Evolutionary conservation across 2,113 vertebrate species (phyloP), one percentile per base, ranked within the genome.

Genomic region (Odontesthes bonariensis): DNA sequence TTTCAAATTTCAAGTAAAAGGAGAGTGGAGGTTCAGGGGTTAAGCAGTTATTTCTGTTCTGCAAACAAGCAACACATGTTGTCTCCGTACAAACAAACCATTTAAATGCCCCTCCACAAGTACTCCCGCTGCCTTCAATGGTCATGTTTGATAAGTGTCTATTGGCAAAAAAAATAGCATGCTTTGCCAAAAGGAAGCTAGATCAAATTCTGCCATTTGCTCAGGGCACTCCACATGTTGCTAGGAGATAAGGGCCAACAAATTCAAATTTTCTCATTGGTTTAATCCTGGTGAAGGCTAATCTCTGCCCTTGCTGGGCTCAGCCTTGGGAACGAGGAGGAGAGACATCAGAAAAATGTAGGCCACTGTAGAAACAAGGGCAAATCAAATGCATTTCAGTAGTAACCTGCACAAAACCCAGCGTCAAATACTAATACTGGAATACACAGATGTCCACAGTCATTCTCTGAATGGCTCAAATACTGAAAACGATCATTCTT

Each of bases 201-300:
- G 90, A 84, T 92, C 87, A 92, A 84, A 90, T 89, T 91, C 81
- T 91, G 85, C 85, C 77, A 86, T 87, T 92, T 91, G 89, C 86
- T 93, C 90, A 80, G 74, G 88, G 87, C 63, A 74, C 81, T 87
- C 88, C 85, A 87, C 85, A 85, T 92, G 77, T 91, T 92, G 86
- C 83, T 91, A 60, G 58, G 76, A 91, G 93, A 95, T 59, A 89
- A 75, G 74, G 88, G 91, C 91, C 88, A 90, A 93, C 86, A 93
- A 92, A 90, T 93, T 87, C 63, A 85, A 92, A 86, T 90, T 91
- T 87, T 84, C 86, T 91, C 87, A 88, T 92, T 88, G 78, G 83
- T 91, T 94, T 92, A 92, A 90, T 94, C 92, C 92, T 91, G 89
- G 86, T 86, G 63, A 80, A 86, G 59, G 89, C 88, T 83, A 91